Conservation (phyloP, 1,140 invertebrate genomes). For the Conopomorpha cramerella region DNA sequence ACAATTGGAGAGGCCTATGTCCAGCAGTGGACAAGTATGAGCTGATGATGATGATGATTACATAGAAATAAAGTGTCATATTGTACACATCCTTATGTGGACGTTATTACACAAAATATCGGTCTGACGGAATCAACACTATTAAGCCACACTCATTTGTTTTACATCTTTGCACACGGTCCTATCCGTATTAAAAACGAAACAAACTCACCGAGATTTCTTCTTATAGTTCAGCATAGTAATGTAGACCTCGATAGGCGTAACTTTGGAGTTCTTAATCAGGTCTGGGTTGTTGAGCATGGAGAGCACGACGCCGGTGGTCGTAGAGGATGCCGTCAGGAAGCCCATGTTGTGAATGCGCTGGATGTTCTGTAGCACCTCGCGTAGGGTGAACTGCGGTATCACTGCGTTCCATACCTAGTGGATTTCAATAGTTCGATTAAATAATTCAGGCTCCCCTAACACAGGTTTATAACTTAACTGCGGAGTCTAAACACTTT, state of each 20-base stretch:
- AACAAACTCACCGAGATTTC: slow-evolving; percentile 23
- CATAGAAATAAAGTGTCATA: too few species aligned
- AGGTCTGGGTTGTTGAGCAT: slow-evolving; percentile 27
- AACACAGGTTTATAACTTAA: too few species aligned
- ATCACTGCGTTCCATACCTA: slow-evolving; percentile 70
- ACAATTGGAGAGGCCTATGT: too few species aligned
- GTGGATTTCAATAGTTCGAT: too few species aligned
- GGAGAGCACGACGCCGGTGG: slow-evolving; percentile 29
- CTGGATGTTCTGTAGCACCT: slow-evolving; percentile 65
- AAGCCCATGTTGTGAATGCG: slow-evolving; percentile 68
- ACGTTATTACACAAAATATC: neutral
- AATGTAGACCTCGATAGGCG: slow-evolving; percentile 38
- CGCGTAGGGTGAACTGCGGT: slow-evolving; percentile 61
- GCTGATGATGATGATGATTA: neutral
- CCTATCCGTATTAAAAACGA: neutral
- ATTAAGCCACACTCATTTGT: too few species aligned
- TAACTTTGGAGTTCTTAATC: slow-evolving; percentile 37
- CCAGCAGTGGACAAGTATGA: too few species aligned
- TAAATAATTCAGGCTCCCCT: too few species aligned
- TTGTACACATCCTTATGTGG: too few species aligned
- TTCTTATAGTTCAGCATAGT: slow-evolving; percentile 34
- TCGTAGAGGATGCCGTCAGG: slow-evolving; percentile 44
- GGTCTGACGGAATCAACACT: neutral
- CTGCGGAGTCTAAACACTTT: too few species aligned
- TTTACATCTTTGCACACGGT: neutral